Percentiles rank a stretch among this genome's conserved stretches.
These are phyloP conservation scores for Lerista edwardsae DNA, from an alignment of 2,797 vertebrate genomes.

Conservation along the genomic window DNA sequence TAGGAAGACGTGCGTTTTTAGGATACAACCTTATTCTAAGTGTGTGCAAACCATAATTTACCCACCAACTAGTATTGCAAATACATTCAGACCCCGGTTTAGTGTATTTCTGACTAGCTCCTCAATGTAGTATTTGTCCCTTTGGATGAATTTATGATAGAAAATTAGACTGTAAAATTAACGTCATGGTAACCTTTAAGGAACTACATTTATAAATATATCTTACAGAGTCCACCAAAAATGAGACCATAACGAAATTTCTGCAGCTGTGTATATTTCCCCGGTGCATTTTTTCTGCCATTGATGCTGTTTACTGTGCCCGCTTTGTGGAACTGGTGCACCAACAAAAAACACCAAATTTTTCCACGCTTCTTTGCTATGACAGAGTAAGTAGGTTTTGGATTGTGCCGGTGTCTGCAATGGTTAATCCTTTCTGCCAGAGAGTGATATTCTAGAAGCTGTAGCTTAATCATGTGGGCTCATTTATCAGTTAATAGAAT, in stretches of 20 bases:
- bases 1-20: too few relatives aligned
- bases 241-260: constrained; percentile 99
- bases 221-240: constrained; percentile 94
- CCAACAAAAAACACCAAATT: constrained; percentile 98
- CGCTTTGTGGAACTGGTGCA: constrained; percentile 98
- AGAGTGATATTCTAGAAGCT: background rate
- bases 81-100: too few relatives aligned
- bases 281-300: constrained; percentile 98
- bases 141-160: background rate
- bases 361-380: constrained; percentile 97
- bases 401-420: background rate
- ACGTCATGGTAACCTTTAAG: background rate
- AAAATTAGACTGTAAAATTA: background rate
- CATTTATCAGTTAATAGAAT: background rate
- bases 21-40: too few relatives aligned
- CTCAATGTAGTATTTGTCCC: background rate
- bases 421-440: background rate
- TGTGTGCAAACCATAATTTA: too few relatives aligned
- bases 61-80: too few relatives aligned
- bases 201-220: constrained; percentile 7
- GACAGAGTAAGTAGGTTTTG: constrained; percentile 87
- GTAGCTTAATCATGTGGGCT: too few relatives aligned
- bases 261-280: constrained; percentile 98
- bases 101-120: too few relatives aligned
- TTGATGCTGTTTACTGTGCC: constrained; percentile 97